Evolutionary conservation across 1,140 invertebrate genomes (phyloP).

Genomic region (Zaprionus capensis): DNA sequence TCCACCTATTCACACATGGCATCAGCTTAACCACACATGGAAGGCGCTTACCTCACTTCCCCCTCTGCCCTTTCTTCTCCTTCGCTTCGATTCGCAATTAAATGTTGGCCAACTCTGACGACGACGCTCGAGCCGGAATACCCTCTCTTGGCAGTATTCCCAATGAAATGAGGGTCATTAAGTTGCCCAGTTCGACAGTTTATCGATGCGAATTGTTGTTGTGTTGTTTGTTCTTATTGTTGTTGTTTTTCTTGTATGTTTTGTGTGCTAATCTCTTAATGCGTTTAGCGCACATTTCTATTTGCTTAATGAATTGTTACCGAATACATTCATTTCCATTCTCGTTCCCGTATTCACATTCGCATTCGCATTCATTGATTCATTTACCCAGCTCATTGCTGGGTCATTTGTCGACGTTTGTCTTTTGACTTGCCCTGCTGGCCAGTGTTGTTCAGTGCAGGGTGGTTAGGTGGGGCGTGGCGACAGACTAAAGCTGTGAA

Average conservation of each 20-base stretch:
- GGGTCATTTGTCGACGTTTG: conserved; percentile 79
- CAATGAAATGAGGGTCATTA: conserved; percentile 79
- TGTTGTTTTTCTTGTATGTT: conserved; percentile 20
- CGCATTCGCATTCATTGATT: conserved; percentile 46
- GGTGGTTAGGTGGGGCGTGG: not conserved
- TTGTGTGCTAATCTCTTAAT: conserved; percentile 83
- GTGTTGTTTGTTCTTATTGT: conserved; percentile 43
- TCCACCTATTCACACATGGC: conserved; percentile 66
- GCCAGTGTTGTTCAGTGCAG: conserved; percentile 1
- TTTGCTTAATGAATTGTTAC: conserved; percentile 83
- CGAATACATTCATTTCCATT: conserved; percentile 74
- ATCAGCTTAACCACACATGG: conserved; percentile 61
- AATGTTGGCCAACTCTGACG: conserved; percentile 57
- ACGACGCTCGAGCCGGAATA: conserved; percentile 20
- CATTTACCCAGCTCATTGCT: conserved; percentile 64
- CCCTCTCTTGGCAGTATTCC: conserved; percentile 29
- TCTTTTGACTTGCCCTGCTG: conserved; percentile 66
- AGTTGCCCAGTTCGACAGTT: conserved; percentile 62
- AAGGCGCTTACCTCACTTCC: conserved; percentile 10
- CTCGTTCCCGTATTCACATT: conserved; percentile 52
- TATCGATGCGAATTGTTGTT: conserved; percentile 65
- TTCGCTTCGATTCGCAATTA: conserved; percentile 59
- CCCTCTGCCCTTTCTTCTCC: not conserved
- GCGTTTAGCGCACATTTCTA: conserved; percentile 82
- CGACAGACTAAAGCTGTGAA: conserved; percentile 31